Percentiles rank a stretch among this genome's conserved stretches.
Conservation (phyloP, 2,113 vertebrate species). For the Chloropsis cyanopogon region DNA sequence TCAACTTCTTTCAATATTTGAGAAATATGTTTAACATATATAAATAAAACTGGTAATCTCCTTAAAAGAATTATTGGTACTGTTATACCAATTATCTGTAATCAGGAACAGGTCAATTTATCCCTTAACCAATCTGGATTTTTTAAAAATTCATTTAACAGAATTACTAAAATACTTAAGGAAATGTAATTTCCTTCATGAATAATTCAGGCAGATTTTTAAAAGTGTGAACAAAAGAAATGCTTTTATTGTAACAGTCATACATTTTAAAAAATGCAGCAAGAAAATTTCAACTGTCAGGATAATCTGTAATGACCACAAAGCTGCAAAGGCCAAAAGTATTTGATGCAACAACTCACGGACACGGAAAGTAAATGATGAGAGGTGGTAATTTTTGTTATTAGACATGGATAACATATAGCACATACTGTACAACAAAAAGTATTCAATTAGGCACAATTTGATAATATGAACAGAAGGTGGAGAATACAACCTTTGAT, state of each 20-base stretch:
- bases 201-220: constrained; percentile 61
- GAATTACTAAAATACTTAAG: constrained; percentile 11
- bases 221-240: constrained; percentile 34
- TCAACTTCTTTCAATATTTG: neutral
- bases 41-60: neutral
- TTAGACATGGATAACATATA: constrained; percentile 40
- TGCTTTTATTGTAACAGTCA: constrained; percentile 56
- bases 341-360: constrained; percentile 27
- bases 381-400: constrained; percentile 35
- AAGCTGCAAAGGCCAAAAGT: constrained; percentile 25
- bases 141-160: neutral
- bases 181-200: constrained; percentile 29
- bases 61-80: neutral
- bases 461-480: neutral
- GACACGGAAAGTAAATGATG: constrained; percentile 22
- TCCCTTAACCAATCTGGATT: neutral
- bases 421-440: constrained; percentile 45
- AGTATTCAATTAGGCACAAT: constrained; percentile 32
- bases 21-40: neutral
- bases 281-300: constrained; percentile 59
- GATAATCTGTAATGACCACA: constrained; percentile 48
- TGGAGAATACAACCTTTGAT: constrained; percentile 23
- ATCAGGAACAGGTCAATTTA: neutral
- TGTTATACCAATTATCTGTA: neutral
- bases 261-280: constrained; percentile 46